These are phyloP conservation scores for Steinernema hermaphroditum DNA, from an alignment of 2,888 invertebrate genomes.

Conservation along the genomic window DNA sequence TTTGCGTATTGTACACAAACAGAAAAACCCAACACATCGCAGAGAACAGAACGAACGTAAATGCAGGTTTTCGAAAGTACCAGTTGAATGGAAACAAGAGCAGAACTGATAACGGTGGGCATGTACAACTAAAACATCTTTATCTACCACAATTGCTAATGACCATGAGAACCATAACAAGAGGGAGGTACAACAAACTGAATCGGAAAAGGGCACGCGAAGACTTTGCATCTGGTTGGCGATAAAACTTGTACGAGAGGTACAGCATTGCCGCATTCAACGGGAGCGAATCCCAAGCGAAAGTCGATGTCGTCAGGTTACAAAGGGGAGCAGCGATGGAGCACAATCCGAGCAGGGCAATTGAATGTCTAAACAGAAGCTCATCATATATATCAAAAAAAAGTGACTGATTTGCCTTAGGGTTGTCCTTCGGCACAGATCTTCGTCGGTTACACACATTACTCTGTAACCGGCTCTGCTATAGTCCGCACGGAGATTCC, in stretches of 20 bases:
- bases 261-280: conserved; percentile 88
- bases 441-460: conserved; percentile 96
- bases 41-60: too few relatives aligned
- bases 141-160: conserved; percentile 71
- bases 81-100: too few relatives aligned
- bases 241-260: conserved; percentile 70
- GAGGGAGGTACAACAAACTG: conserved; percentile 86
- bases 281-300: conserved; percentile 85
- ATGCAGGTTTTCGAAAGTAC: too few relatives aligned
- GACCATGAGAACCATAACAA: conserved; percentile 85
- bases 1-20: too few relatives aligned
- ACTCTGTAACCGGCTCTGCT: conserved; percentile 87
- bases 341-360: conserved; percentile 61
- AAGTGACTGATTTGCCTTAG: conserved; percentile 74
- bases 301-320: conserved; percentile 87
- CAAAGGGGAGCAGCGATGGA: conserved; percentile 76
- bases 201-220: conserved; percentile 78
- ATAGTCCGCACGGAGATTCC: conserved; percentile 96
- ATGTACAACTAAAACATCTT: too few relatives aligned
- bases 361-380: conserved; percentile 53
- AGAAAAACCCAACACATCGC: too few relatives aligned
- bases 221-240: conserved; percentile 60
- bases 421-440: conserved; percentile 84
- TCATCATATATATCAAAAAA: too few relatives aligned
- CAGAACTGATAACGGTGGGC: too few relatives aligned